Base-by-base conservation (phyloP, 2,113 vertebrate species). In the Nycticebus coucang region DNA sequence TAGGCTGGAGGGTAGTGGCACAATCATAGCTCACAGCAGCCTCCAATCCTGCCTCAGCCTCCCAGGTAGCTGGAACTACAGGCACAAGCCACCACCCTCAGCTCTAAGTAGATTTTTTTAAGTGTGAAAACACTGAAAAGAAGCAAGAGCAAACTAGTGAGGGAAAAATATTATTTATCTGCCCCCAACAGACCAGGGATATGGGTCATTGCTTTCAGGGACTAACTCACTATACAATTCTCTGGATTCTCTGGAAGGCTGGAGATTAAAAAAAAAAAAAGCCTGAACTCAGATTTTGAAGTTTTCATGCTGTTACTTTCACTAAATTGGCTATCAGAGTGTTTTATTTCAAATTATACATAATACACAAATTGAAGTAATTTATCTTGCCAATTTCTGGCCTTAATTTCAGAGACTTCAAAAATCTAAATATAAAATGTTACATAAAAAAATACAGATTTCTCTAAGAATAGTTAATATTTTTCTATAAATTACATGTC, bases 401-500 rank as follows among this genome's bases (percentile, higher is more conserved):
- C 30, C 57, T 93, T 91, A 75, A 68, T 64, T 88, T 85, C 18
- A 94, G 30, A 87, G 24, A 60, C n/a, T 72, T 89, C 21, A 69
- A 95, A 82, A 75, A 37, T 55, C 21, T 80, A 79, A 72, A 5
- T 74, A 7, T 55, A 91, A 90, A 75, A 87, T 95, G 21, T 62
- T 68, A 80, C 18, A 89, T 41, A 72, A 95, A 95, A 94, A 45
- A 50, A 78, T 71, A 81, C 1, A 35, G n/a, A 88, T 11, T 71
- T 62, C 87, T 33, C 60, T 60, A 62, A 87, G 60, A 94, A 82
- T 26, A 26, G 10, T 53, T 79, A 90, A 14, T 30, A 9, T 13
- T 96, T 14, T 82, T 91, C 53, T 88, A 80, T 28, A 88, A 97
- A 93, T 81, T 74, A 60, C 4, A 74, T 55, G 13, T 28, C 37